A percentile compares a stretch with the other conserved stretches of the same genome.
Conservation (phyloP, 35 echinoderm and acorn worm species). For the Hemicentrotus pulcherrimus region DNA sequence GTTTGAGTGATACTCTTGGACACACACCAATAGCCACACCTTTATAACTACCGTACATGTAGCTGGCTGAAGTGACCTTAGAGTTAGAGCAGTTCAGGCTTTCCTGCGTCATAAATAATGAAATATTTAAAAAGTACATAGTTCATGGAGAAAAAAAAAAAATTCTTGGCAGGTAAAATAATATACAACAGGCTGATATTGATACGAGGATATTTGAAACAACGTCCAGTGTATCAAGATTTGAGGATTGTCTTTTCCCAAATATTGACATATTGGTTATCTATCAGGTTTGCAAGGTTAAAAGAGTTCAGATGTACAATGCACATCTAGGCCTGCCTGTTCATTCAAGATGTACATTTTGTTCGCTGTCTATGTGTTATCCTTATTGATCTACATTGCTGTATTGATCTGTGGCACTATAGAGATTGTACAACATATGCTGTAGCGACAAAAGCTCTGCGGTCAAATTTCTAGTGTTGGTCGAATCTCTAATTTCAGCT, state of each 20-base stretch:
- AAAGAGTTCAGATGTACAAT: neutral
- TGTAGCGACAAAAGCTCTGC: neutral
- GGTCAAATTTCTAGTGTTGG: neutral
- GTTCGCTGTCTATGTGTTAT: neutral
- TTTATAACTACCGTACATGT: neutral
- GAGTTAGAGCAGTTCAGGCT: neutral
- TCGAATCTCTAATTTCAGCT: neutral
- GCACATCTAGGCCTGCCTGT: neutral
- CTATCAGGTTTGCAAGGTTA: neutral
- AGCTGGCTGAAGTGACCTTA: neutral
- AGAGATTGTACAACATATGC: neutral
- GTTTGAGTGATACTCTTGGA: neutral
- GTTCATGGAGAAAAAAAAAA: too few relatives aligned
- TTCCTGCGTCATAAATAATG: neutral
- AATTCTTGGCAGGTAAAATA: neutral
- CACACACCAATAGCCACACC: conserved; percentile 7
- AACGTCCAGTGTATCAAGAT: too few relatives aligned
- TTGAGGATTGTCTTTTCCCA: too few relatives aligned
- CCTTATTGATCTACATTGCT: neutral
- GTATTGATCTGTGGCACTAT: neutral
- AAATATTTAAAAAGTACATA: neutral
- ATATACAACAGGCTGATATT: too few relatives aligned
- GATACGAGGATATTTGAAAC: too few relatives aligned
- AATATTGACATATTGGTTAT: too few relatives aligned
- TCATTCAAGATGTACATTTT: neutral